Evolutionary conservation across 2,113 vertebrate genomes (phyloP).

Genomic region (Protomyctophum bolini): DNA sequence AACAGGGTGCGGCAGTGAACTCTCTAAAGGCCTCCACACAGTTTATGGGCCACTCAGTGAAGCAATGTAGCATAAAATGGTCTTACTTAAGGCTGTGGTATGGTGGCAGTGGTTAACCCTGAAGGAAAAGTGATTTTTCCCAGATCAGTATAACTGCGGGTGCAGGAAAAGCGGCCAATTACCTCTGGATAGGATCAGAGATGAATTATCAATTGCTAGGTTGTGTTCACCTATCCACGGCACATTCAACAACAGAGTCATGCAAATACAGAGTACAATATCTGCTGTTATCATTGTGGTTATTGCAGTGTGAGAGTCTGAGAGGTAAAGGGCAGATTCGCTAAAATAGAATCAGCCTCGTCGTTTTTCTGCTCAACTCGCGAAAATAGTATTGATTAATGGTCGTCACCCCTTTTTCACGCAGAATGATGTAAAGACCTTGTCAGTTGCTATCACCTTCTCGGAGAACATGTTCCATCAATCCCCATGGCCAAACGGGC

Average conservation of each 20-base stretch:
- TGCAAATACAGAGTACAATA: constrained; percentile 22
- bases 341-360: constrained; percentile 60
- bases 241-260: neutral
- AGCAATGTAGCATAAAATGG: constrained; percentile 65
- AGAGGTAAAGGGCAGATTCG: constrained; percentile 53
- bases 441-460: constrained; percentile 70
- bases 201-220: neutral
- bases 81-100: constrained; percentile 38
- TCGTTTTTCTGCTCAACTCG: constrained; percentile 45
- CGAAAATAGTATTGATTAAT: constrained; percentile 75
- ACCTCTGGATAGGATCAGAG: no score
- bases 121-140: constrained; percentile 22
- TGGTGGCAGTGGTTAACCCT: constrained; percentile 39
- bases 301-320: constrained; percentile 43
- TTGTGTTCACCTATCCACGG: neutral
- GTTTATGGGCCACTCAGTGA: constrained; percentile 58
- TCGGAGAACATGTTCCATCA: constrained; percentile 66
- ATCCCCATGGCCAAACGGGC: constrained; percentile 79
- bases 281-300: constrained; percentile 16
- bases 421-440: constrained; percentile 74
- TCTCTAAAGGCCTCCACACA: constrained; percentile 54
- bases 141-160: constrained; percentile 6
- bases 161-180: neutral
- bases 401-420: constrained; percentile 60
- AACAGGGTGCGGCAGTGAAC: constrained; percentile 70